These are phyloP conservation scores for Zalophus californianus DNA, from an alignment of 2,797 vertebrate genomes.

Conservation along the genomic window DNA sequence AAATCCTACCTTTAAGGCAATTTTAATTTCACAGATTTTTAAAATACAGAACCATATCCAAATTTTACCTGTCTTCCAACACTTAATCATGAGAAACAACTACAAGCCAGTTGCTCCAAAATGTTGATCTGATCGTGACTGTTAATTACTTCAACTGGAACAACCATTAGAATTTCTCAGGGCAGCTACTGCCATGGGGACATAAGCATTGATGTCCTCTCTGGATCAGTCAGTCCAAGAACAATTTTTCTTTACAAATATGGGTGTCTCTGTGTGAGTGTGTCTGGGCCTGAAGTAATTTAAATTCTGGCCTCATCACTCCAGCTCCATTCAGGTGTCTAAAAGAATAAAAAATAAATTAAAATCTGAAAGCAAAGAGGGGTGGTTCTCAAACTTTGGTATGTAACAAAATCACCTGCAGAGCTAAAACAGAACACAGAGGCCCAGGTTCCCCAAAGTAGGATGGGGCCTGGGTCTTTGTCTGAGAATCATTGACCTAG, in stretches of 20 bases:
- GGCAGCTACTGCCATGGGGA: not conserved
- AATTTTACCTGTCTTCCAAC: not conserved
- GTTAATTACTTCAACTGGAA: not conserved
- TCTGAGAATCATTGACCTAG: not conserved
- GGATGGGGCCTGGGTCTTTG: not conserved
- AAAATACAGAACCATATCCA: not conserved
- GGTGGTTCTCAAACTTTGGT: not conserved
- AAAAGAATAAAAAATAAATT: slow-evolving; percentile 10
- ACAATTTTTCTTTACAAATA: not conserved
- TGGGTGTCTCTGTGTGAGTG: not conserved
- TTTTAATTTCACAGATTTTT: slow-evolving; percentile 38
- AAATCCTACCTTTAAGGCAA: not conserved
- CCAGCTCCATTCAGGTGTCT: not conserved
- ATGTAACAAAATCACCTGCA: not conserved
- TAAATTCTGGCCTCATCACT: not conserved
- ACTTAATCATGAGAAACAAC: not conserved
- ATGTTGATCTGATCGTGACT: not conserved
- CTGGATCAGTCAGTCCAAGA: not conserved
- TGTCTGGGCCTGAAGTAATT: not conserved
- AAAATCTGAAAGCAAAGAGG: not conserved
- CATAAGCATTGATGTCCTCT: not conserved
- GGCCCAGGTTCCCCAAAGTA: not conserved
- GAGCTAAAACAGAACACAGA: not conserved
- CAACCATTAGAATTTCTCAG: not conserved
- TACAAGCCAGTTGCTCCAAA: not conserved